Conservation (phyloP, 2,113 vertebrate species). For the Muntiacus reevesi region DNA sequence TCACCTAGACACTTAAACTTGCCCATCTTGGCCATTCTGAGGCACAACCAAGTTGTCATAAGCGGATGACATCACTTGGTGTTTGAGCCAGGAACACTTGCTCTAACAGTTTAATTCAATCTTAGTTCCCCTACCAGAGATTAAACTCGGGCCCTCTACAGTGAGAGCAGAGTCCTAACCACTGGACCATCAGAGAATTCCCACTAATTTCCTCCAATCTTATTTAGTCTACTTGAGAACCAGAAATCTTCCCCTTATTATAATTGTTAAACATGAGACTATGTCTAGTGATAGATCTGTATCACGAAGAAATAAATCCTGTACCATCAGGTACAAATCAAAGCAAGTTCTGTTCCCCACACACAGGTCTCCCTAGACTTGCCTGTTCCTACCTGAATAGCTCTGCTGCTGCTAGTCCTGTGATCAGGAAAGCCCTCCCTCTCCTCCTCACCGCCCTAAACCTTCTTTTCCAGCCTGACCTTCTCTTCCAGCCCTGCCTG, state of each 20-base stretch:
- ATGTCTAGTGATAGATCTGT: not conserved
- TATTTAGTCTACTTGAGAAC: not conserved
- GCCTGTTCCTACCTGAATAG: not conserved
- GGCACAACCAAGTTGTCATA: not conserved
- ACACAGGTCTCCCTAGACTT: not conserved
- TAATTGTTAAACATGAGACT: not conserved
- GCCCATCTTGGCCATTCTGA: not conserved
- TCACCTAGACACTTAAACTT: not conserved
- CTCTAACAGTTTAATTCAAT: not conserved
- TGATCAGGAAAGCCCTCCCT: not conserved
- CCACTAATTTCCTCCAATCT: not conserved
- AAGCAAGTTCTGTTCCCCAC: not conserved
- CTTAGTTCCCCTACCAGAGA: not conserved
- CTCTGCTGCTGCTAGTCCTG: not conserved
- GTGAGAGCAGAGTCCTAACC: not conserved
- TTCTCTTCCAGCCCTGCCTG: not conserved
- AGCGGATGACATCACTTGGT: not conserved
- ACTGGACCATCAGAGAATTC: not conserved
- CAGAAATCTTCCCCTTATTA: not conserved
- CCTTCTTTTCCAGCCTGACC: not conserved
- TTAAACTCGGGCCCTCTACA: not conserved
- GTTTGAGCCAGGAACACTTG: not conserved
- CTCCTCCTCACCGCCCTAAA: not conserved
- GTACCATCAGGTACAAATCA: not conserved
- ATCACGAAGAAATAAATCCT: not conserved